Percentiles rank a stretch among this genome's conserved stretches.
Conservation (phyloP, 1,140 invertebrate genomes). For the Atta cephalotes region DNA sequence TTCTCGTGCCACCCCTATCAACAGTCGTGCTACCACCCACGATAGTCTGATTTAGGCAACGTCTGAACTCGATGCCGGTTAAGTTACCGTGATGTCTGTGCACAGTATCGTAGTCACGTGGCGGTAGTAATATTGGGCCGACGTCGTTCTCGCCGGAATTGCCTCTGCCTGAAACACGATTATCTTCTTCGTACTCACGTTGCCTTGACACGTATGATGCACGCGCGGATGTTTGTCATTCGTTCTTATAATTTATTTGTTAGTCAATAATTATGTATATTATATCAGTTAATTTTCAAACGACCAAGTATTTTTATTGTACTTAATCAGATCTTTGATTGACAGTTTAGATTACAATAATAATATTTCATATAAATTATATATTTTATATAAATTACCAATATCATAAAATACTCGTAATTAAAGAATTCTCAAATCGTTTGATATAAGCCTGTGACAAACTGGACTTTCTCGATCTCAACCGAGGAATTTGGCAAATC, state of each 20-base stretch:
- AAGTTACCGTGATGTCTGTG: constrained; percentile 94
- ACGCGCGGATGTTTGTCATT: not conserved
- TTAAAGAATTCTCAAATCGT: too few relatives aligned
- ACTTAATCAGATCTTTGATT: too few relatives aligned
- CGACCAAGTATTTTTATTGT: too few relatives aligned
- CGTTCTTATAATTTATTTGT: not conserved
- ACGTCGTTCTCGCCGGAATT: constrained; percentile 86
- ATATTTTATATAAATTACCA: too few relatives aligned
- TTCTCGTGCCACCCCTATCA: constrained; percentile 84
- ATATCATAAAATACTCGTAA: too few relatives aligned
- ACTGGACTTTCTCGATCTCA: too few relatives aligned
- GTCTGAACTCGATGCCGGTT: constrained; percentile 92
- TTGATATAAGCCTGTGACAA: too few relatives aligned
- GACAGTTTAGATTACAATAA: too few relatives aligned
- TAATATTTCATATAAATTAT: too few relatives aligned
- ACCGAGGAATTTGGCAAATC: too few relatives aligned
- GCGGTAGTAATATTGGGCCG: constrained; percentile 94
- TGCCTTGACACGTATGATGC: constrained; percentile 48
- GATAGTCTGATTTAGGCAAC: constrained; percentile 91
- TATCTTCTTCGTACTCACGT: constrained; percentile 10
- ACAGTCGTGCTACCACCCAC: constrained; percentile 87
- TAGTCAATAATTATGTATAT: too few relatives aligned
- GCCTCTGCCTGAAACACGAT: constrained; percentile 77
- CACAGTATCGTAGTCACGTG: constrained; percentile 96
- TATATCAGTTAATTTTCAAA: too few relatives aligned